phyloP scores from a whole-genome alignment of 2,113 vertebrate species.

The Gymnarchus niloticus region DNA sequence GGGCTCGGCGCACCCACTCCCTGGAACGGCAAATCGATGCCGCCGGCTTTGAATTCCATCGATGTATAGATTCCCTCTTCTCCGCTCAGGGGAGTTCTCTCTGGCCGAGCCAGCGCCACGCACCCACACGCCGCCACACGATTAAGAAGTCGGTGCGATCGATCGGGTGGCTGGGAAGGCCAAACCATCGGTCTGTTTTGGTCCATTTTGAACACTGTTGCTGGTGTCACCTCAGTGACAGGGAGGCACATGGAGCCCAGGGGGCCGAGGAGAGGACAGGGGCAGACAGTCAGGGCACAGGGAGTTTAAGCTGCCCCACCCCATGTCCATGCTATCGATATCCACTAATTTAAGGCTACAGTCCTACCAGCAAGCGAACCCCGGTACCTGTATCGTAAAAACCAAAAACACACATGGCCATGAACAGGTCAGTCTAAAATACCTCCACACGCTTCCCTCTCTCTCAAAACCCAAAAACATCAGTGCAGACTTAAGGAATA shows the following conservation, averaged over 20 bases:
- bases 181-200: background rate
- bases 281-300: background rate
- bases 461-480: too few species aligned
- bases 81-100: slow-evolving; percentile 89
- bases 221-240: background rate
- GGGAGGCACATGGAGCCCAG: background rate
- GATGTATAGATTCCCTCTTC: slow-evolving; percentile 99
- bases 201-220: too few species aligned
- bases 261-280: background rate
- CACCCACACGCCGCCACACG: slow-evolving; percentile 41
- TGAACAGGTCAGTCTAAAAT: too few species aligned
- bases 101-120: slow-evolving; percentile 60
- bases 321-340: too few species aligned
- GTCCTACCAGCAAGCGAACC: too few species aligned
- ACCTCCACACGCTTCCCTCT: too few species aligned
- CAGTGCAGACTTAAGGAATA: too few species aligned
- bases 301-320: too few species aligned
- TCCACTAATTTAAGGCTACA: too few species aligned
- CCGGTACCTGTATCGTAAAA: too few species aligned
- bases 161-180: background rate
- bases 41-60: slow-evolving; percentile 99
- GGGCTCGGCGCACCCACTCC: slow-evolving; percentile 95
- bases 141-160: slow-evolving; percentile 18
- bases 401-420: too few species aligned
- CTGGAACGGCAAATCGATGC: slow-evolving; percentile 99